Percentiles rank a stretch among this genome's conserved stretches.
Conservation (phyloP, 1,140 invertebrate genomes). For the Trichonephila inaurata region DNA sequence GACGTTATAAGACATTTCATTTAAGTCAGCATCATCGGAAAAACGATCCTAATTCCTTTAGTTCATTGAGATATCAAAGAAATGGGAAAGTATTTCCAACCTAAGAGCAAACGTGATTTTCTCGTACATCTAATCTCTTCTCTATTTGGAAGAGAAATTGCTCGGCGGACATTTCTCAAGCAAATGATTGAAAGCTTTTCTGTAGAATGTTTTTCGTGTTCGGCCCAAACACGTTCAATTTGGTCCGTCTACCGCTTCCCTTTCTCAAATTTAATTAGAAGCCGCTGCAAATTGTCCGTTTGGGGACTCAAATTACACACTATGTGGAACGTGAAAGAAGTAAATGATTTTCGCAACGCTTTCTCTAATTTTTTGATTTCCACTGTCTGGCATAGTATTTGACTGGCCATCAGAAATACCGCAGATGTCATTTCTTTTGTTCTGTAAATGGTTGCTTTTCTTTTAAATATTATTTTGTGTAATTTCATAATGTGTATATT, state of each 20-base stretch:
- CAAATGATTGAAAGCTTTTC: slow-evolving; percentile 35
- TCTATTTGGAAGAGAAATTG: neutral
- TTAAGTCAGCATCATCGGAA: neutral
- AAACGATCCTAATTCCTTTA: neutral
- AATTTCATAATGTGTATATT: too few relatives aligned
- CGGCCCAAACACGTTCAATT: neutral
- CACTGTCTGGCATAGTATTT: neutral
- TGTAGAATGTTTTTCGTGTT: neutral
- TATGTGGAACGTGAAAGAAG: slow-evolving; percentile 22
- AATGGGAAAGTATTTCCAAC: neutral
- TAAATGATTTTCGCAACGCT: neutral
- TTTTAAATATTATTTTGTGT: too few relatives aligned
- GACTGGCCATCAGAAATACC: neutral
- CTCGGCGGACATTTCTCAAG: neutral
- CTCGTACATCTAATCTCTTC: neutral
- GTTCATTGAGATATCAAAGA: neutral
- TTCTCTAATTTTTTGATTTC: neutral
- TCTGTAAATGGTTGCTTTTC: neutral
- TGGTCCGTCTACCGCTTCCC: neutral
- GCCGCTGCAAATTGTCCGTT: slow-evolving; percentile 1
- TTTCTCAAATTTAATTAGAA: slow-evolving; percentile 43
- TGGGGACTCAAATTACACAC: slow-evolving; percentile 29
- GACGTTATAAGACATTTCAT: too few relatives aligned
- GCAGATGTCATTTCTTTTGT: neutral
- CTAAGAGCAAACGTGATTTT: neutral